A percentile compares a stretch with the other conserved stretches of the same genome.
Conservation (phyloP, 1,140 invertebrate species). For the Plectrocnemia conspersa region DNA sequence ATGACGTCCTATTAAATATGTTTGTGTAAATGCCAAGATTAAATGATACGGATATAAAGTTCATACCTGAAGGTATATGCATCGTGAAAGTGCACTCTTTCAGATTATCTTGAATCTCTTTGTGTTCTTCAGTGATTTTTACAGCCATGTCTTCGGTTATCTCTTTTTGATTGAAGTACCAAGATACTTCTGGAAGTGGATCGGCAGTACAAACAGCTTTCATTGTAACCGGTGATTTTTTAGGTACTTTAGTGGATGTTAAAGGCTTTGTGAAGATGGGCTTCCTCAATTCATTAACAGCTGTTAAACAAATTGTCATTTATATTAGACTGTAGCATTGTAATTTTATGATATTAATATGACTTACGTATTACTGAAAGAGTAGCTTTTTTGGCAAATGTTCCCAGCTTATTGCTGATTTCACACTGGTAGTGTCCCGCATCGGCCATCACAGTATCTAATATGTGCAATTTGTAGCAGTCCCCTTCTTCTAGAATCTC, state of each 20-base stretch:
- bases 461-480: slow-evolving; percentile 65
- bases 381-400: slow-evolving; percentile 63
- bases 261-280: slow-evolving; percentile 70
- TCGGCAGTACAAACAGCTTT: slow-evolving; percentile 75
- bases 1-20: slow-evolving; percentile 52
- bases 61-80: slow-evolving; percentile 58
- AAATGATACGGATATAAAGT: slow-evolving; percentile 1
- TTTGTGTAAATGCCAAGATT: neutral
- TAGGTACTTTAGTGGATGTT: slow-evolving; percentile 62
- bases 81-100: slow-evolving; percentile 71
- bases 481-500: slow-evolving; percentile 66
- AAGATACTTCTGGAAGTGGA: slow-evolving; percentile 59
- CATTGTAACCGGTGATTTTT: slow-evolving; percentile 68
- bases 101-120: slow-evolving; percentile 66
- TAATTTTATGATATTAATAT: slow-evolving; percentile 17
- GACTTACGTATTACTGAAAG: slow-evolving; percentile 67
- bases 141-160: slow-evolving; percentile 46
- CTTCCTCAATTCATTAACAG: slow-evolving; percentile 67
- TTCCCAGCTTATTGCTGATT: slow-evolving; percentile 71
- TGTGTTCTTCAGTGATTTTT: slow-evolving; percentile 52
- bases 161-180: slow-evolving; percentile 52
- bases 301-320: slow-evolving; percentile 40
- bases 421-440: slow-evolving; percentile 72
- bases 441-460: slow-evolving; percentile 64
- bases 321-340: slow-evolving; percentile 6